Conservation (phyloP, 2,888 invertebrate genomes). For the Tetragnatha montana region DNA sequence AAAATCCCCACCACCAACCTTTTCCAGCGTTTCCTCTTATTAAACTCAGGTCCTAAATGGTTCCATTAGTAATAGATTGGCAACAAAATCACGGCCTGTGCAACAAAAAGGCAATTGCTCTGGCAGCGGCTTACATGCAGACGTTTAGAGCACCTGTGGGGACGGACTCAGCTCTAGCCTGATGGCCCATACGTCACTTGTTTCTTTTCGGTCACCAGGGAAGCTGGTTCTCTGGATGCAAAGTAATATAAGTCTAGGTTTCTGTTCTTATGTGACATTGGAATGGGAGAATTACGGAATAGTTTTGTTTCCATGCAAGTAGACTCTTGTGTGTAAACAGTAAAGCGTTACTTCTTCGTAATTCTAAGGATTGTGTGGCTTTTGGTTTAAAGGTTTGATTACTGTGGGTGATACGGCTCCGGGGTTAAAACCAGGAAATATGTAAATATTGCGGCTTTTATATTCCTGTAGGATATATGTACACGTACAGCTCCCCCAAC, state of each 20-base stretch:
- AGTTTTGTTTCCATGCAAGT: too few species aligned
- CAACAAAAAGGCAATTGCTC: slow-evolving; percentile 41
- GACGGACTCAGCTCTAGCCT: slow-evolving; percentile 11
- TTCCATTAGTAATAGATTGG: neutral
- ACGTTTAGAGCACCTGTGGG: slow-evolving; percentile 43
- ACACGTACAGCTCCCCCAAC: too few species aligned
- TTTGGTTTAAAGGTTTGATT: too few species aligned
- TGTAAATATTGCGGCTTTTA: too few species aligned
- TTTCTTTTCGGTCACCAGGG: slow-evolving; percentile 11
- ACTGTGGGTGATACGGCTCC: too few species aligned
- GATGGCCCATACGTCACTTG: slow-evolving; percentile 48
- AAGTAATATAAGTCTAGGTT: slow-evolving; percentile 33
- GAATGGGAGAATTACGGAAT: too few species aligned
- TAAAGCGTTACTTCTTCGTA: too few species aligned
- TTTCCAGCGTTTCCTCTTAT: neutral
- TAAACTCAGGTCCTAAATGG: neutral
- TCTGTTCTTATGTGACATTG: neutral
- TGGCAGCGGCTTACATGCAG: slow-evolving; percentile 46
- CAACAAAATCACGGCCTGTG: neutral
- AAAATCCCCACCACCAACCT: too few species aligned
- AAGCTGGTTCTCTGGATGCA: slow-evolving; percentile 15
- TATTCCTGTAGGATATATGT: too few species aligned
- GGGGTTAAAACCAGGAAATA: too few species aligned
- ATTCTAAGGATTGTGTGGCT: too few species aligned
- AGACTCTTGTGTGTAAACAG: too few species aligned